phyloP scores from a whole-genome alignment of 2,797 vertebrate species.

The Perdix hodgsoniae region DNA sequence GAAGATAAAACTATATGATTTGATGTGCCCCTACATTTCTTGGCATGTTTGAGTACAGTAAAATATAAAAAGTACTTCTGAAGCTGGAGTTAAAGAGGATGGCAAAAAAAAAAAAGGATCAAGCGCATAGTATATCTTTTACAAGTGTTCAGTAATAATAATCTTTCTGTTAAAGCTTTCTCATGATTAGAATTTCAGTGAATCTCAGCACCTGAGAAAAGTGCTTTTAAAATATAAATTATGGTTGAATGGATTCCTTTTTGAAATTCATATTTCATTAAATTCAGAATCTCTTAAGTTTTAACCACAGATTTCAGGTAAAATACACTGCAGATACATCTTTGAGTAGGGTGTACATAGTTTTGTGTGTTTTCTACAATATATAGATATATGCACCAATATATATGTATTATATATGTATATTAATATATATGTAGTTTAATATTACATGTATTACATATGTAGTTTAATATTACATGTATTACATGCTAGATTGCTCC shows the following conservation, averaged over 20 bases:
- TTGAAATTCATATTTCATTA: background rate
- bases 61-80: background rate
- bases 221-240: background rate
- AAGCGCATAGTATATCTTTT: background rate
- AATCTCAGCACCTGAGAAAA: background rate
- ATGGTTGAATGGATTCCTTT: background rate
- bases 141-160: background rate
- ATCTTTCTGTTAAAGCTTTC: background rate
- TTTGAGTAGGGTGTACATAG: rapidly evolving
- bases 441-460: background rate
- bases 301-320: background rate
- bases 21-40: background rate
- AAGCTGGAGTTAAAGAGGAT: background rate
- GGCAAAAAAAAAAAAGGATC: background rate
- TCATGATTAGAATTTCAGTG: background rate
- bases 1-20: background rate
- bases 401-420: too few relatives aligned
- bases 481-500: too few relatives aligned
- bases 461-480: background rate
- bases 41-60: background rate
- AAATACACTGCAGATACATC: background rate
- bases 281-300: background rate
- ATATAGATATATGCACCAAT: rapidly evolving
- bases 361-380: too few relatives aligned
- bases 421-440: too few relatives aligned